phyloP scores from a whole-genome alignment of 2,113 vertebrate species.

The Tetrao urogallus region DNA sequence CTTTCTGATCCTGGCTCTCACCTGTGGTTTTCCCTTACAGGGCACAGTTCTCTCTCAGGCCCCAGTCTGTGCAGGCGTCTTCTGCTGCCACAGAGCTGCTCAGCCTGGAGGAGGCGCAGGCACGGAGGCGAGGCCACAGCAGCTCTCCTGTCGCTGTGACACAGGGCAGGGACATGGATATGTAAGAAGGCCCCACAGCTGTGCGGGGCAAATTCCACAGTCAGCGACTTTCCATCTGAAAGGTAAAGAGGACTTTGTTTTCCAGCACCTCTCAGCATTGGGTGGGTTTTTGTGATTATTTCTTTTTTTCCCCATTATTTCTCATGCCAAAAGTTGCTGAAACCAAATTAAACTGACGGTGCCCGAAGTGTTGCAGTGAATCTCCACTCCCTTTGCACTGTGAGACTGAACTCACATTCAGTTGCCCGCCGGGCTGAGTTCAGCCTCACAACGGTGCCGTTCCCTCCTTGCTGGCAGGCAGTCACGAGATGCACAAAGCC shows the following conservation, averaged over 20 bases:
- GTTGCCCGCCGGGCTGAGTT: not conserved
- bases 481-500: not conserved
- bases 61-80: slow-evolving; percentile 85
- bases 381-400: not conserved
- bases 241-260: slow-evolving; percentile 79
- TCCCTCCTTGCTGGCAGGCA: not conserved
- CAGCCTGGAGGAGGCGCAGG: slow-evolving; percentile 92
- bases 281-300: no score
- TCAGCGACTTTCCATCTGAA: slow-evolving; percentile 93
- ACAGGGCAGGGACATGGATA: slow-evolving; percentile 95
- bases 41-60: slow-evolving; percentile 87
- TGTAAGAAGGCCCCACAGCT: slow-evolving; percentile 94
- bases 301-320: no score
- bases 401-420: not conserved
- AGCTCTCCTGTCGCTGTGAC: slow-evolving; percentile 85
- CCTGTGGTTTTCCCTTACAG: slow-evolving; percentile 62
- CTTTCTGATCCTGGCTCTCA: not conserved
- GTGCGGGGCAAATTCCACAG: slow-evolving; percentile 94
- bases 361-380: not conserved
- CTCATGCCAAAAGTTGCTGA: no score
- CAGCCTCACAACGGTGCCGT: no score
- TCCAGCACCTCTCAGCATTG: not conserved
- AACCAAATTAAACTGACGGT: no score
- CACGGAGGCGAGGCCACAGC: slow-evolving; percentile 92
- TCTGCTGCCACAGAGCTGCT: no score